Evolutionary conservation across 2,113 vertebrate genomes (phyloP).

Genomic region (Petrocephalus microphthalmus): DNA sequence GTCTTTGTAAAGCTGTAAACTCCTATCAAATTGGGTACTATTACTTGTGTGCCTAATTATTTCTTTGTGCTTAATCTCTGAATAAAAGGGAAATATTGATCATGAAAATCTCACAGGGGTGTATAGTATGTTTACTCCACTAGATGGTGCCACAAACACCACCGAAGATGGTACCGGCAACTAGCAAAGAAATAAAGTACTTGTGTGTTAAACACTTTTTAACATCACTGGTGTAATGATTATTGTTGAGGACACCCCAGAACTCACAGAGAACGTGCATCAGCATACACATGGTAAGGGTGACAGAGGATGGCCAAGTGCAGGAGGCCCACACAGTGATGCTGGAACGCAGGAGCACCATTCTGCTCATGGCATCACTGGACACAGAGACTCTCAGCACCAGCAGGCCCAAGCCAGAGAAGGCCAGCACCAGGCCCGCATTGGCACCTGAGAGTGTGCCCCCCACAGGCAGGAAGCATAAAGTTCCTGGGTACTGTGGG

Average conservation of each 20-base stretch:
- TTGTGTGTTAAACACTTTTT: background rate
- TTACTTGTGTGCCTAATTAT: too few species aligned
- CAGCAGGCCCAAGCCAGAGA: slow-evolving; percentile 65
- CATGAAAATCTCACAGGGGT: background rate
- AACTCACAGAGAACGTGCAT: too few species aligned
- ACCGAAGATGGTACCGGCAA: background rate
- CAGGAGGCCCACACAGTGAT: slow-evolving; percentile 32
- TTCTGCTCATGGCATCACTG: slow-evolving; percentile 68
- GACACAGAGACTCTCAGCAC: slow-evolving; percentile 62
- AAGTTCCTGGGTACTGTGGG: too few species aligned
- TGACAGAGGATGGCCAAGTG: too few species aligned
- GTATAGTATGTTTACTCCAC: background rate
- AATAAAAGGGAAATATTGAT: background rate
- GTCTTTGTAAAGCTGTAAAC: too few species aligned
- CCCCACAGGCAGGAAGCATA: slow-evolving; percentile 70
- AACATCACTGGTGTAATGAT: too few species aligned
- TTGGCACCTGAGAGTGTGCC: slow-evolving; percentile 42
- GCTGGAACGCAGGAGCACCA: slow-evolving; percentile 61
- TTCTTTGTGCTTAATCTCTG: too few species aligned
- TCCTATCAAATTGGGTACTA: too few species aligned
- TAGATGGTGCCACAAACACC: background rate
- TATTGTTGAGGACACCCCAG: too few species aligned
- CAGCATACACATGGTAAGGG: too few species aligned
- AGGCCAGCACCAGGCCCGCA: slow-evolving; percentile 56
- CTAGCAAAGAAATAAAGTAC: background rate